Evolutionary conservation across 2,888 invertebrate genomes (phyloP), one percentile per base, ranked within the genome.

Genomic region (Orchesella flavescens): DNA sequence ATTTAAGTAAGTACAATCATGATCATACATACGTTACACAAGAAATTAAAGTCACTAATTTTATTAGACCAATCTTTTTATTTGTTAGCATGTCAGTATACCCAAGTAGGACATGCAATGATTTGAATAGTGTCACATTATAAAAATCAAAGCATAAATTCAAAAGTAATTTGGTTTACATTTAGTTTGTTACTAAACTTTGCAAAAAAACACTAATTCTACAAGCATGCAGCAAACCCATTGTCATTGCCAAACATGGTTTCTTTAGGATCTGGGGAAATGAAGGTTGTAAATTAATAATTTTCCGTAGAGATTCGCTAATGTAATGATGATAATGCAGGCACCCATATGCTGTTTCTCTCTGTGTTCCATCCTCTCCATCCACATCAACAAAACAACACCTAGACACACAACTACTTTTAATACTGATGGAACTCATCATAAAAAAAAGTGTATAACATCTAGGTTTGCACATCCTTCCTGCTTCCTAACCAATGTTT

Each of bases 201-300:
- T 7, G 34, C 34, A 34, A 34, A 34, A n/a, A n/a, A n/a, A n/a
- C n/a, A n/a, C n/a, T n/a, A n/a, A n/a, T n/a, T n/a, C n/a, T n/a
- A n/a, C 17, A 44, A 44, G 21, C 46, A 68, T 24, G 43, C 23
- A 21, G 49, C 69, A 5, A 49, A 23, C 1, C 23, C 23, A 13
- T n/a, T 61, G 61, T 19, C 61, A 61, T 24, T 61, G 61, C 24
- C 24, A 61, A 61, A 24, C 61, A 61, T 61, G 15, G 9, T 61
- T 61, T 2, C 24, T 7, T 17, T 24, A 4, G 34, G 34, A 34
- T 34, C 7, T 34, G 7, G 34, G n/a, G n/a, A 59, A 21, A 59
- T 59, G 59, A 61, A 13, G 24, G 23, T 61, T 23, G 61, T 61
- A 61, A 61, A 61, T 61, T 61, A 61, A n/a, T 19, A 5, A 23